A percentile compares a stretch with the other conserved stretches of the same genome.
These are phyloP conservation scores for Diaphora mendica DNA, from an alignment of 2,888 invertebrate species.

Conservation along the genomic window DNA sequence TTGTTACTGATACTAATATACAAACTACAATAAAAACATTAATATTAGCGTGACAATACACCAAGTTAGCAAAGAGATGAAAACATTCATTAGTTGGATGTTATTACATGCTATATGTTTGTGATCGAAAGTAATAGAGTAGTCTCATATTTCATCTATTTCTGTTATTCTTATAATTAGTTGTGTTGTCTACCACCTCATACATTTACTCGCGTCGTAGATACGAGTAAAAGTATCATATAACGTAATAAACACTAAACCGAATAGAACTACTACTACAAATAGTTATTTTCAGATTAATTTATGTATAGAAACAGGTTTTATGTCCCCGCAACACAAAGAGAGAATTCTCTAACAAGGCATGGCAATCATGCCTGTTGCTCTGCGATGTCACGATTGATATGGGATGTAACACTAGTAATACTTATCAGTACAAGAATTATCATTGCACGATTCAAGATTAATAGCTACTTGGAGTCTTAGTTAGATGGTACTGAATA, in stretches of 20 bases:
- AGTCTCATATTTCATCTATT: background rate
- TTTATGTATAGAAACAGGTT: no score
- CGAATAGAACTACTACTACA: no score
- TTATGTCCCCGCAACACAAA: no score
- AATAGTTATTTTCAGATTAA: no score
- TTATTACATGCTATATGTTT: background rate
- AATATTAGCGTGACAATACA: background rate
- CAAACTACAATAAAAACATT: background rate
- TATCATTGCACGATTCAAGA: background rate
- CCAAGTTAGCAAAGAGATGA: background rate
- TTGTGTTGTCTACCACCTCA: background rate
- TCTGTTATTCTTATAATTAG: slow-evolving; percentile 1
- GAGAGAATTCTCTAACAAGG: no score
- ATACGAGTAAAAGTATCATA: no score
- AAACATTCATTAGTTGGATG: background rate
- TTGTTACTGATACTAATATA: background rate
- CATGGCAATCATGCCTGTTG: no score
- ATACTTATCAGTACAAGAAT: background rate
- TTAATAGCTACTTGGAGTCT: background rate
- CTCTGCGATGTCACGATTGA: no score
- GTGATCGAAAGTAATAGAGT: background rate
- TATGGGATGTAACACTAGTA: no score
- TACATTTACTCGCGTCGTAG: background rate
- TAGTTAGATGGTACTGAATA: background rate
- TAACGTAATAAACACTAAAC: background rate